phyloP scores from a whole-genome alignment of 2,888 invertebrate genomes.

The Macrophya annulata region DNA sequence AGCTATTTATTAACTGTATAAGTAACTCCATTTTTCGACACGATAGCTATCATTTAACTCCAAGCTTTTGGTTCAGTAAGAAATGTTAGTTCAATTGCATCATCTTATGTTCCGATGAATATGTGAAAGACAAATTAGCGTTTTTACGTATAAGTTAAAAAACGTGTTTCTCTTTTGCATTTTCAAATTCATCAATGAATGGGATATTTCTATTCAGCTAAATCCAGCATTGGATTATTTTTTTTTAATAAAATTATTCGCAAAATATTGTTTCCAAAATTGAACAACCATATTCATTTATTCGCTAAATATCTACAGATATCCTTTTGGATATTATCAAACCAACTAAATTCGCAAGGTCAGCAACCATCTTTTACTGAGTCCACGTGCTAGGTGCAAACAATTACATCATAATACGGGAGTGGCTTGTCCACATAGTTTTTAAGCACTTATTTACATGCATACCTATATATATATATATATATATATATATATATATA shows the following conservation, averaged over 20 bases:
- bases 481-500: too few species aligned
- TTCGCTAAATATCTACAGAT: too few species aligned
- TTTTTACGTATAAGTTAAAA: not conserved
- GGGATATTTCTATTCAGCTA: not conserved
- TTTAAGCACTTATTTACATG: not conserved
- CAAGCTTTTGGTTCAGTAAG: not conserved
- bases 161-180: not conserved
- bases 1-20: slow-evolving; percentile 7
- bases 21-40: not conserved
- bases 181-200: not conserved
- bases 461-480: too few species aligned
- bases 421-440: slow-evolving; percentile 37
- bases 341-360: slow-evolving; percentile 40
- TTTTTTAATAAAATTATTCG: not conserved
- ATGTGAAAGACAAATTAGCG: not conserved
- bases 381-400: slow-evolving; percentile 31
- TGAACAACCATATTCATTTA: too few species aligned
- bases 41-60: not conserved
- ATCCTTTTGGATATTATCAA: not conserved
- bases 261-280: too few species aligned
- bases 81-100: not conserved
- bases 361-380: not conserved
- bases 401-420: slow-evolving; percentile 45
- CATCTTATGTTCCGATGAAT: not conserved
- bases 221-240: not conserved